phyloP scores from a whole-genome alignment of 2,888 invertebrate genomes.

The Venusia cambrica region DNA sequence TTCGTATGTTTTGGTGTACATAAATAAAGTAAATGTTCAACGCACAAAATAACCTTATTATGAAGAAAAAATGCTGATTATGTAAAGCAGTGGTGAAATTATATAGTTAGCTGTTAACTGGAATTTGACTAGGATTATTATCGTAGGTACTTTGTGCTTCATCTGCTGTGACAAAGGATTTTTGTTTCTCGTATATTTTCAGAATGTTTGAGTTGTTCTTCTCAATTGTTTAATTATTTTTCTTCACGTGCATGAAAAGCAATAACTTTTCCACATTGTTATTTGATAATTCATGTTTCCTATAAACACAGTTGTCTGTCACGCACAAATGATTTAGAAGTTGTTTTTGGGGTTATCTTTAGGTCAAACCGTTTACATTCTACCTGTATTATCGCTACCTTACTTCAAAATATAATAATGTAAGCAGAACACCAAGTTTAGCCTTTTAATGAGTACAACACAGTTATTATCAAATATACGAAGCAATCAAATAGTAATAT shows the following conservation, averaged over 20 bases:
- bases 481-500: conserved; percentile 17
- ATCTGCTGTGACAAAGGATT: conserved; percentile 44
- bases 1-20: conserved; percentile 79
- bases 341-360: conserved; percentile 63
- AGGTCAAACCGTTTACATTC: conserved; percentile 42
- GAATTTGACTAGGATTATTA: conserved; percentile 61
- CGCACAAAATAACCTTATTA: conserved; percentile 72
- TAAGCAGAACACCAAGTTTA: conserved; percentile 75
- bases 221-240: not conserved
- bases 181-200: conserved; percentile 26
- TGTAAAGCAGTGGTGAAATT: conserved; percentile 62
- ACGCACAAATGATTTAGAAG: conserved; percentile 51
- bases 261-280: conserved; percentile 8
- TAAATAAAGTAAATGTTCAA: conserved; percentile 80
- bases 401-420: conserved; percentile 54
- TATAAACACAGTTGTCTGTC: conserved; percentile 47
- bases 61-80: conserved; percentile 61
- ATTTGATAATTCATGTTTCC: conserved; percentile 19
- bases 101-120: conserved; percentile 76
- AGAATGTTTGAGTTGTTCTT: conserved; percentile 4
- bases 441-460: conserved; percentile 50
- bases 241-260: conserved; percentile 13
- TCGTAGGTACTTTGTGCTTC: conserved; percentile 54
- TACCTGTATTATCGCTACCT: conserved; percentile 43
- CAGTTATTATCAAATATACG: conserved; percentile 27